Percentiles rank a stretch among this genome's conserved stretches.
Evolutionary conservation across 2,797 vertebrate genomes (phyloP).

Genomic region (Cuculus canorus): DNA sequence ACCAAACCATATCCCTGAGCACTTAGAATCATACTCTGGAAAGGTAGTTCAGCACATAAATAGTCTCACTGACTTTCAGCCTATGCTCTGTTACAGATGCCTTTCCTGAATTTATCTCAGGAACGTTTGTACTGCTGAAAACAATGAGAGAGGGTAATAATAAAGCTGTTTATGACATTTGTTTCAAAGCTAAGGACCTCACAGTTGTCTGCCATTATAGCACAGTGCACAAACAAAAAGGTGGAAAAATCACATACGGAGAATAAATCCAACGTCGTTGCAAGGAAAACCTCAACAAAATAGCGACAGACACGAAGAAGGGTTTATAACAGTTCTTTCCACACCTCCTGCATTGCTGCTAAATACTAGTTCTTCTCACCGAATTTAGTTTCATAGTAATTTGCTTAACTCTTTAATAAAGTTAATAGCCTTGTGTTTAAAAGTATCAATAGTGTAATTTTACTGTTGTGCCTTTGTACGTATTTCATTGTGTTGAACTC

Average conservation of each 20-base stretch:
- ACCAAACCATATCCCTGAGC: too few relatives aligned
- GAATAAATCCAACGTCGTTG: background rate
- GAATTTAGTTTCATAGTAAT: background rate
- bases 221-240: background rate
- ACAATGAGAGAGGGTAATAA: background rate
- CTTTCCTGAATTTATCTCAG: background rate
- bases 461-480: background rate
- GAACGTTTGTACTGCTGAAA: background rate
- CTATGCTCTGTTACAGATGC: background rate
- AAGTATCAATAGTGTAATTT: fast-evolving
- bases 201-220: background rate
- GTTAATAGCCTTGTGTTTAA: background rate
- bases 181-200: background rate
- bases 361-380: background rate
- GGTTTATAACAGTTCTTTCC: background rate
- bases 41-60: background rate
- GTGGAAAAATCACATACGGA: background rate
- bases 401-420: background rate
- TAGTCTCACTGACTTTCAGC: background rate
- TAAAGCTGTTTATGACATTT: background rate
- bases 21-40: too few relatives aligned
- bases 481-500: background rate
- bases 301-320: background rate
- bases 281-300: background rate
- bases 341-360: background rate